Percentiles rank a stretch among this genome's conserved stretches.
phyloP scores from a whole-genome alignment of 1,140 invertebrate genomes.

The Forficula auricularia region DNA sequence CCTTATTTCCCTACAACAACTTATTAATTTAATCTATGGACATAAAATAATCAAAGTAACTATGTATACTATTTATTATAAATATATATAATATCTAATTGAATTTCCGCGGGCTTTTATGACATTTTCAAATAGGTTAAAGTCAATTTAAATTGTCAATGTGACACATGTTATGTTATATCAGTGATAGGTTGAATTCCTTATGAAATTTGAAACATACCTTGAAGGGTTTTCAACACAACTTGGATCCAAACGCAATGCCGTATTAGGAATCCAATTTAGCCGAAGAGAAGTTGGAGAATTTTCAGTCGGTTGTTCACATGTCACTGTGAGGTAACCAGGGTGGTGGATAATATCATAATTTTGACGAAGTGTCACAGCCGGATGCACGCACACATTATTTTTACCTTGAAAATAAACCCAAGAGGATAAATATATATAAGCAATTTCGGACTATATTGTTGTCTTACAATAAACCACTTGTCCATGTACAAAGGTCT shows the following conservation, averaged over 20 bases:
- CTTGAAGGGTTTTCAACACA: constrained; percentile 38
- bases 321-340: constrained; percentile 72
- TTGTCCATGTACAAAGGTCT: background rate
- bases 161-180: no score
- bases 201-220: no score
- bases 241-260: constrained; percentile 68
- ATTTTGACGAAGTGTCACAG: constrained; percentile 55
- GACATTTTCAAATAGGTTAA: no score
- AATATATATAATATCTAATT: no score
- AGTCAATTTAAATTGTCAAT: no score
- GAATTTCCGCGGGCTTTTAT: no score
- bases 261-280: constrained; percentile 85
- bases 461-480: background rate
- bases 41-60: no score
- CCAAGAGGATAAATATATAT: constrained; percentile 1
- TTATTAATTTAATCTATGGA: no score
- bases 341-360: constrained; percentile 74
- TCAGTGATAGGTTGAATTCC: no score
- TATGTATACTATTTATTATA: no score
- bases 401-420: constrained; percentile 36
- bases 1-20: no score
- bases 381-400: constrained; percentile 91
- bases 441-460: background rate
- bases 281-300: constrained; percentile 66
- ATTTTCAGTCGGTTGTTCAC: constrained; percentile 41